Conservation (phyloP, 2,888 invertebrate genomes). For the Fabriciana adippe region DNA sequence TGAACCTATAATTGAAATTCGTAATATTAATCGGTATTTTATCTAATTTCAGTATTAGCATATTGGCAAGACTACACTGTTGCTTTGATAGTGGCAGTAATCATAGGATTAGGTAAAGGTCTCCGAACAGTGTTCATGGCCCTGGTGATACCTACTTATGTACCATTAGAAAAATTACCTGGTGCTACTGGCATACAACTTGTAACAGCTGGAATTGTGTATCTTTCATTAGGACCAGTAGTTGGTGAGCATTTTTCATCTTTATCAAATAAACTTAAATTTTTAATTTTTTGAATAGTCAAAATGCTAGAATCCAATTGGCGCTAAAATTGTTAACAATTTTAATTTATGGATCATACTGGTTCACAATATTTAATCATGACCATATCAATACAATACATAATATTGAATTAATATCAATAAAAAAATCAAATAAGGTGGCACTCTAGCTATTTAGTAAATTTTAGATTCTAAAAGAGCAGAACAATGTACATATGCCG, state of each 20-base stretch:
- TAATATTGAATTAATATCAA: too few relatives aligned
- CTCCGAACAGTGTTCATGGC: conserved; percentile 89
- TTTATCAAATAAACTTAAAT: not conserved
- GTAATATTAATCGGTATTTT: not conserved
- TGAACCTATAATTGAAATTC: conserved; percentile 18
- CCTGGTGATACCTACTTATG: conserved; percentile 87
- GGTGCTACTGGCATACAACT: conserved; percentile 87
- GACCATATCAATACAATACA: too few relatives aligned
- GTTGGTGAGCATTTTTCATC: conserved; percentile 78
- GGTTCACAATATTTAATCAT: too few relatives aligned
- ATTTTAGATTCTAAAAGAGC: too few relatives aligned
- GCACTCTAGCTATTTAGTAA: too few relatives aligned
- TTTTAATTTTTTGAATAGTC: not conserved
- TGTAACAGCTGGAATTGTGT: conserved; percentile 85
- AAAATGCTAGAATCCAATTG: not conserved
- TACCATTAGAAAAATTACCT: conserved; percentile 86
- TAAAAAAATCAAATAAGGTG: too few relatives aligned
- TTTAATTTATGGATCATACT: too few relatives aligned
- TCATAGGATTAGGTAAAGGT: conserved; percentile 88
- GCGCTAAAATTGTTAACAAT: too few relatives aligned
- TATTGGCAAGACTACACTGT: conserved; percentile 81
- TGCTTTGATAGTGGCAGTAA: conserved; percentile 82
- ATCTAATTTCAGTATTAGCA: conserved; percentile 79
- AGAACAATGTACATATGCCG: too few relatives aligned
- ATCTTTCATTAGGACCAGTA: conserved; percentile 84